Evolutionary conservation across 2,888 invertebrate species (phyloP).

Genomic region (Tryphoninae sp.): DNA sequence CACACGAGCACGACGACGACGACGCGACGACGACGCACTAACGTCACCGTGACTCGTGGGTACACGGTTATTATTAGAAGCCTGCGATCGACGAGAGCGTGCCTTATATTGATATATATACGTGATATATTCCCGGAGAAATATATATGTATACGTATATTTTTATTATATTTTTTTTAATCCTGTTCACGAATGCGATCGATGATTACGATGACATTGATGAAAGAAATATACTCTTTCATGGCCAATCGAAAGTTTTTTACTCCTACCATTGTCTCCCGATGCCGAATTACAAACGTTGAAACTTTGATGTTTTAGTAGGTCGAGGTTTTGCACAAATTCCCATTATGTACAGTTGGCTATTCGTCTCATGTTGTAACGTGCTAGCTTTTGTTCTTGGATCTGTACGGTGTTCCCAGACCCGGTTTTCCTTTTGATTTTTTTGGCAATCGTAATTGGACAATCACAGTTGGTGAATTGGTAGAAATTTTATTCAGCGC

Average conservation of each 20-base stretch:
- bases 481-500: slow-evolving; percentile 13
- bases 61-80: slow-evolving; percentile 72
- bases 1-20: slow-evolving; percentile 15
- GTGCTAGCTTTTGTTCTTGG: too few relatives aligned
- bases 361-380: not conserved
- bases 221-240: not conserved
- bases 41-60: slow-evolving; percentile 66
- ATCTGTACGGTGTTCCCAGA: not conserved
- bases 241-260: slow-evolving; percentile 3
- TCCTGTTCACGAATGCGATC: slow-evolving; percentile 37
- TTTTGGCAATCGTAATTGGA: not conserved
- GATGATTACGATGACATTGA: slow-evolving; percentile 58
- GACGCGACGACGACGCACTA: slow-evolving; percentile 58
- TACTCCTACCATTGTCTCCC: not conserved
- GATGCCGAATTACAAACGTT: slow-evolving; percentile 10
- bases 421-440: not conserved
- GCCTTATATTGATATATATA: slow-evolving; percentile 59
- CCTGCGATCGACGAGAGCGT: slow-evolving; percentile 55
- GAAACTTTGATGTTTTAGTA: slow-evolving; percentile 7
- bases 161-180: slow-evolving; percentile 20
- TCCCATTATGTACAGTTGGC: not conserved
- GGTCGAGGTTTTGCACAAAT: slow-evolving; percentile 1
- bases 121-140: slow-evolving; percentile 21
- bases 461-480: not conserved
- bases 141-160: slow-evolving; percentile 8